Evolutionary conservation across 1,140 invertebrate genomes (phyloP), one percentile per base, ranked within the genome.

Genomic region (Asbolus verrucosus): DNA sequence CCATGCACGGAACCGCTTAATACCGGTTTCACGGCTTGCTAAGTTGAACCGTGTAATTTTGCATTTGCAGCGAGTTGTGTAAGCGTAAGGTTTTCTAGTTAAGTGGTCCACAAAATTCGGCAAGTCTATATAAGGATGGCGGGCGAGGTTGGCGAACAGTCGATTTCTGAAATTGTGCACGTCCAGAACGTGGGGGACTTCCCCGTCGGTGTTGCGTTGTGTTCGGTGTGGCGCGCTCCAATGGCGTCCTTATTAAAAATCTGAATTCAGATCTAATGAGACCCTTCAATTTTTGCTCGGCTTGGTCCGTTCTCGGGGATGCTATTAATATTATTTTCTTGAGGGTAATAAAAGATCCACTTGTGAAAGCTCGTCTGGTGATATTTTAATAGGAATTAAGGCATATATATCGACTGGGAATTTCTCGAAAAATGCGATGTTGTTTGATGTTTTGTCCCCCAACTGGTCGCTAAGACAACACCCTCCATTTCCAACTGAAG

Each of bases 61-160:
- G 78, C 78, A 78, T 79, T 78, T 75, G 76, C 76, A 73, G 74
- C 74, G 63, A 70, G 63, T 67, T 72, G 72, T 72, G 71, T 72
- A 73, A 74, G 70, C 70, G 70, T 73, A 74, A 78, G 77, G 78
- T 79, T 79, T 79, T 79, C 78, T 79, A 78, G 78, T 79, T 77
- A 78, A 79, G 78, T 78, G 78, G 78, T 73, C 78, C 78, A 79
- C 78, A 74, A 79, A 79, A 79, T 79, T 79, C 76, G 77, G 76
- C 73, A 78, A 78, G 70, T 78, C 71, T 79, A 79, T 79, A 79
- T 79, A 79, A 79, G 75, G 76, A 69, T 65, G 67, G 59, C 46
- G 36, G 24, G 30, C 36, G 62, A 46, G 36, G 16, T 27, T 15
- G 39, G 39, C 33, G 62, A 65, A 27, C 62, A 65, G 62, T 65